Evolutionary conservation across 2,797 vertebrate genomes (phyloP), one percentile per base, ranked within the genome.

Genomic region (Lithobates pipiens): DNA sequence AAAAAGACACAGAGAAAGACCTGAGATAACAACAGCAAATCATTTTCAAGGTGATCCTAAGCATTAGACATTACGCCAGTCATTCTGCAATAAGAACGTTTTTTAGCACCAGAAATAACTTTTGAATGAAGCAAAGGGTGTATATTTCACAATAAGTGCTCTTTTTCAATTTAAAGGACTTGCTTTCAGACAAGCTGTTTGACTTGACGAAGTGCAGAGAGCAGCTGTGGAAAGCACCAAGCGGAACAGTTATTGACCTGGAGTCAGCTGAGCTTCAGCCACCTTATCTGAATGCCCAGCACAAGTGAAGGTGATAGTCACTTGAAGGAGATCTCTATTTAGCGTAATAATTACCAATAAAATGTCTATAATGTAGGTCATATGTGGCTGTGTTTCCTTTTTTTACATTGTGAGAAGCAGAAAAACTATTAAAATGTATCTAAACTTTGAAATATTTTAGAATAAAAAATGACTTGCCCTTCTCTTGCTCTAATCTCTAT

Each of bases 231-330:
- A 74, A 44, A 74, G 23, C 72, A 29, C 5, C 3, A 27, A 74
- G 72, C 39, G 72, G 72, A 74, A 74, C 72, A 74, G 42, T 29
- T 74, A 74, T 46, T 74, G 72, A 74, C 72, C 72, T 42, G 8
- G 72, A 46, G 42, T 44, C 44, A 74, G 72, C 39, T 74, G n/a
- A 27, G 42, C 39, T 46, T 72, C 23, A 74, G 10, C 39, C n/a
- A 50, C 42, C 42, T 27, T 46, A 44, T 46, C 39, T 74, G 72
- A 21, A 18, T 46, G 42, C 23, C 75, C 50, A 61, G 75, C 50
- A 77, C 16, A 44, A 13, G 39, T 74, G 39, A 74, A 74, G 72
- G 72, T 74, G 72, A 74, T 46, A 46, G n/a, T 29, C 71, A 42
- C 23, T 65, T 65, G n/a, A 67, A 67, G 65, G n/a, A 67, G 25